Evolutionary conservation across 2,888 invertebrate genomes (phyloP).

Genomic region (Scotopteryx bipunctaria): DNA sequence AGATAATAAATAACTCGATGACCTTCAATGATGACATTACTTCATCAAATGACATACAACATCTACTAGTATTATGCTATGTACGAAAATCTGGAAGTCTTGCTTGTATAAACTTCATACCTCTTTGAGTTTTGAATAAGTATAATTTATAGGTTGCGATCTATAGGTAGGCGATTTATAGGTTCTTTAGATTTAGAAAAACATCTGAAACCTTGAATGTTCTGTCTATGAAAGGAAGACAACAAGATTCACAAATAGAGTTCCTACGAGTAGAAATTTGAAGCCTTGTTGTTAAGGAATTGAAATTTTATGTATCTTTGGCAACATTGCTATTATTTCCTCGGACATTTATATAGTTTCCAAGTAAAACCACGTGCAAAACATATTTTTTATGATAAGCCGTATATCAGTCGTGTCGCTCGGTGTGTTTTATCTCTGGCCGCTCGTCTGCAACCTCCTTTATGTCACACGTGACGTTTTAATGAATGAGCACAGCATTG

Average conservation of each 20-base stretch:
- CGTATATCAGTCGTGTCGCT: constrained; percentile 12
- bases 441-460: constrained; percentile 35
- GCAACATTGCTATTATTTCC: not conserved
- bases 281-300: no score
- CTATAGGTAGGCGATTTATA: no score
- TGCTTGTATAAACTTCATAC: constrained; percentile 2
- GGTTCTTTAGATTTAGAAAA: no score
- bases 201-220: no score
- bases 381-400: constrained; percentile 8
- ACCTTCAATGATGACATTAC: constrained; percentile 34
- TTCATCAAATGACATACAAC: not conserved
- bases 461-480: constrained; percentile 47
- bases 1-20: constrained; percentile 27
- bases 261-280: no score
- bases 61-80: constrained; percentile 5
- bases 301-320: no score
- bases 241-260: no score
- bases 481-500: constrained; percentile 58
- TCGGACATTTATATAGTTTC: not conserved
- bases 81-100: constrained; percentile 2
- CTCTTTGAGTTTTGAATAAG: no score
- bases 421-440: constrained; percentile 22
- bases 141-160: no score
- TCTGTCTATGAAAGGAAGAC: no score
- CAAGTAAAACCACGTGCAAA: constrained; percentile 10